These are phyloP conservation scores for Pyrocoelia pectoralis DNA, from an alignment of 2,888 invertebrate species.

Conservation along the genomic window DNA sequence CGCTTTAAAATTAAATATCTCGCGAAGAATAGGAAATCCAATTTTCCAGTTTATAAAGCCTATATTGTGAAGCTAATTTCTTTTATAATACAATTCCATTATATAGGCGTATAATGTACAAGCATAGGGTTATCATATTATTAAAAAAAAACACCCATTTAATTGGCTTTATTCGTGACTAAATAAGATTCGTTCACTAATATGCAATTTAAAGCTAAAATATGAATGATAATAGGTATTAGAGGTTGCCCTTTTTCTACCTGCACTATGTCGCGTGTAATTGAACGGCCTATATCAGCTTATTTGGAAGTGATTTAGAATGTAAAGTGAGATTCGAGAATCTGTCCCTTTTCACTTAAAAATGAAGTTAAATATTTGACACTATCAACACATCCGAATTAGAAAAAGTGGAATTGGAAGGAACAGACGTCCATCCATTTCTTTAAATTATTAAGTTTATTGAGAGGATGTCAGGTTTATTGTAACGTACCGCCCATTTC, in stretches of 20 bases:
- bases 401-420: slow-evolving; percentile 26
- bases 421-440: slow-evolving; percentile 30
- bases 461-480: slow-evolving; percentile 36
- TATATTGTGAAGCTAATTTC: not conserved
- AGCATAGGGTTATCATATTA: not conserved
- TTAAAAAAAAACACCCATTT: not conserved
- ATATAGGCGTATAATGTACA: no score
- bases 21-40: not conserved
- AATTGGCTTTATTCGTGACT: not conserved
- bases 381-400: slow-evolving; percentile 11
- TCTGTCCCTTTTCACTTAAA: not conserved
- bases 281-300: no score
- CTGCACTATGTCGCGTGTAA: no score
- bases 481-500: slow-evolving; percentile 35
- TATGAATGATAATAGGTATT: no score
- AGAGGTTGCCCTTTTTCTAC: no score
- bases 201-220: no score
- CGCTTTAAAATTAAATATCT: not conserved
- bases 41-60: slow-evolving; percentile 1
- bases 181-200: no score
- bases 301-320: no score
- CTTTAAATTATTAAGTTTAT: slow-evolving; percentile 36
- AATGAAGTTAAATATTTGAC: slow-evolving; percentile 1
- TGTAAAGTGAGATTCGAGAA: not conserved
- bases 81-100: not conserved